Evolutionary conservation across 2,888 invertebrate species (phyloP), one percentile per base, ranked within the genome.

Genomic region (Thymelicus lineola): DNA sequence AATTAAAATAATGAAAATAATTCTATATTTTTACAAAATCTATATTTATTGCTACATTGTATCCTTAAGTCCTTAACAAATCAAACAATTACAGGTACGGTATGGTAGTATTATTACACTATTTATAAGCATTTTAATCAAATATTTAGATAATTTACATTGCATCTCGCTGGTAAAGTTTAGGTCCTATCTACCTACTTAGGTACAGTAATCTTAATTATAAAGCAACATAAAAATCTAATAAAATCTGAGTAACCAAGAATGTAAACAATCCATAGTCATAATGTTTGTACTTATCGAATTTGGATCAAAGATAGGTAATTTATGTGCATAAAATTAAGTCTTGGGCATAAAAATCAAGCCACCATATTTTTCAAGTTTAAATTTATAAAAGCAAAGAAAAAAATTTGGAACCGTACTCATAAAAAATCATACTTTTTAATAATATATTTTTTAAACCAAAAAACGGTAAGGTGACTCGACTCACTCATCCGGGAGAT

Each of bases 281-380:
- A 38, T 48, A 35, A 58, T 77, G 79, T 83, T 84, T 85, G 86
- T 85, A 86, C 86, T 85, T 82, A 75, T 80, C 80, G 81, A 79
- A 83, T 81, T 83, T 84, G 63, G 63, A 50, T 38, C 17, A 14
- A 63, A 42, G 12, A 35, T 46, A 35, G 14, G n/a, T 14, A n/a
- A 36, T 36, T 36, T 14, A 61, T 48, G 17, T 28, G n/a, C 6
- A 4, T 46, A 20, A n/a, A 46, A 61, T 48, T 46, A 4, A 42
- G 42, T 42, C 10, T 42, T 12, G 9, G 12, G 12, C 9, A 42
- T 12, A 12, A 42, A 42, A 42, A 42, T 42, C 12, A 10, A 9
- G 42, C 42, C 42, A 42, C 42, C 42, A 12, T 10, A 12, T 12
- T 9, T 12, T 10, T 10, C 1, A 10, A 42, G 12, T 42, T 42